Percentiles rank a stretch among this genome's conserved stretches.
Conservation (phyloP, 2,888 invertebrate species). For the Parascotia fuliginaria region DNA sequence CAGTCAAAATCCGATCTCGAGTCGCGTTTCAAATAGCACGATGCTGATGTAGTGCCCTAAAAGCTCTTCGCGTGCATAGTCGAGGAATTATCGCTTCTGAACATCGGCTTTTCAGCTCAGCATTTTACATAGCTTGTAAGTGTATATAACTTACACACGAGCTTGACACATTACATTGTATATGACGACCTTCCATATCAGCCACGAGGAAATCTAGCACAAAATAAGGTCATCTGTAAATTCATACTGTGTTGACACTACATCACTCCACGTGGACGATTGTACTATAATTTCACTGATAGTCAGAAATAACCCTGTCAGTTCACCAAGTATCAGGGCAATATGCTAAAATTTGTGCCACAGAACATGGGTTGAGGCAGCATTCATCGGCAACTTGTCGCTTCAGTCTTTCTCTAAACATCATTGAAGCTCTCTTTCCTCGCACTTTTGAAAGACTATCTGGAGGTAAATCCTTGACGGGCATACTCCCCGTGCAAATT, state of each 20-base stretch:
- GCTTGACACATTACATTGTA: constrained; percentile 16
- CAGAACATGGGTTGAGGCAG: constrained; percentile 64
- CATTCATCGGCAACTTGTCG: constrained; percentile 69
- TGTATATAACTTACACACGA: constrained; percentile 12
- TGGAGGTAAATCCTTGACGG: constrained; percentile 52
- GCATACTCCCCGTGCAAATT: constrained; percentile 60
- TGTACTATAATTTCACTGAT: constrained; percentile 29
- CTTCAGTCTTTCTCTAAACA: constrained; percentile 56
- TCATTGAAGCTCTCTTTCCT: constrained; percentile 61
- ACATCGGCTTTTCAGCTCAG: constrained; percentile 17
- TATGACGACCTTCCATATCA: constrained; percentile 26
- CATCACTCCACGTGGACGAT: constrained; percentile 26
- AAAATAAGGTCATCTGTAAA: constrained; percentile 17
- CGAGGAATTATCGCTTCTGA: constrained; percentile 27
- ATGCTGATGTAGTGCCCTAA: constrained; percentile 25
- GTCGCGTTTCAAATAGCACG: constrained; percentile 21
- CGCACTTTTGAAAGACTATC: constrained; percentile 51
- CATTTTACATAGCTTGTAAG: constrained; percentile 14
- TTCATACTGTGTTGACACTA: constrained; percentile 18
- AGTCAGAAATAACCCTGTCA: constrained; percentile 10
- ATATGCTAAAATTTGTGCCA: constrained; percentile 69
- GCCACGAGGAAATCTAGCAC: constrained; percentile 24
- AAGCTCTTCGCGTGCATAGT: constrained; percentile 26
- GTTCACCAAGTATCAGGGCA: constrained; percentile 74
- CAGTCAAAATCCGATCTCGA: too few relatives aligned